These are phyloP conservation scores for Morus bassanus DNA, from an alignment of 2,797 vertebrate genomes.

Conservation along the genomic window DNA sequence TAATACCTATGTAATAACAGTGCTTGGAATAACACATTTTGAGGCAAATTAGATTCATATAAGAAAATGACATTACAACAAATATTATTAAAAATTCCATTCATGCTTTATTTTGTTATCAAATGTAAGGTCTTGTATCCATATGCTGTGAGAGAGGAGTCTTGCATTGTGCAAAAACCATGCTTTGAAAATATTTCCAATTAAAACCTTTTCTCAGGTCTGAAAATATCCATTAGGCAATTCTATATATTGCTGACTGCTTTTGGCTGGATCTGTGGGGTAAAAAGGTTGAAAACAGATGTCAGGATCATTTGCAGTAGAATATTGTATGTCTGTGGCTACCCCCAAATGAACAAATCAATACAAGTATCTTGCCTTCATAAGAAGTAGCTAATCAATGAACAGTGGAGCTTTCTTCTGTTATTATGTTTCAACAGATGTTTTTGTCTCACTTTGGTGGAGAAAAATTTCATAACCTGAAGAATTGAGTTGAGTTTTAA, in stretches of 20 bases:
- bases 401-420: background rate
- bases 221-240: background rate
- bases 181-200: background rate
- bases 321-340: background rate
- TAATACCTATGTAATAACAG: background rate
- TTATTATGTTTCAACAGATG: background rate
- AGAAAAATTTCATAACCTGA: background rate
- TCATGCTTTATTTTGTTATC: background rate
- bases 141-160: background rate
- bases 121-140: background rate
- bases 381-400: background rate
- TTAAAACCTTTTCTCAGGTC: background rate
- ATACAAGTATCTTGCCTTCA: background rate
- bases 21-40: background rate
- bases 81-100: background rate
- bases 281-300: background rate
- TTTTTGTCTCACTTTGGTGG: background rate
- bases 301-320: background rate
- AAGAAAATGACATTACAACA: background rate
- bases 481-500: background rate
- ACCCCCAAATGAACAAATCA: background rate
- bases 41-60: background rate
- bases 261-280: background rate
- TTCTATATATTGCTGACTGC: background rate
- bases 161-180: background rate